Percentiles rank a stretch among this genome's conserved stretches.
These are phyloP conservation scores for Archegozetes longisetosus DNA, from an alignment of 1,140 invertebrate species.

Conservation along the genomic window DNA sequence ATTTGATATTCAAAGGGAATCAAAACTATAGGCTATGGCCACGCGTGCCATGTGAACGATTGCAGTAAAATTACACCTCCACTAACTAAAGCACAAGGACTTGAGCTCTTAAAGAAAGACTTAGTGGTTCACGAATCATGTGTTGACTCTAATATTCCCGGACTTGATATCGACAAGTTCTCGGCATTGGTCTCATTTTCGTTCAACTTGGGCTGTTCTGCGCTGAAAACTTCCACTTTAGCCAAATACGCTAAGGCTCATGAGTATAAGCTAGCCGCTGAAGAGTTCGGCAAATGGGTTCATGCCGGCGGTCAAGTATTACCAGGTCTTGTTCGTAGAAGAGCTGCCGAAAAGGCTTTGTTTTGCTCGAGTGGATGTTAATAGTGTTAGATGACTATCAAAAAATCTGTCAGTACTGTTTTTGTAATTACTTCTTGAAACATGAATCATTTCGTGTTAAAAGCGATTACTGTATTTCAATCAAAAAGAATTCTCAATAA, in stretches of 20 bases:
- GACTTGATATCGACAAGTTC: not conserved
- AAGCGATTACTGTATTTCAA: too few relatives aligned
- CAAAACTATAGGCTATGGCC: not conserved
- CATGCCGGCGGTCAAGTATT: conserved; percentile 3
- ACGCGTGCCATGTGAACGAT: not conserved
- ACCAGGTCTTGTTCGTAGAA: not conserved
- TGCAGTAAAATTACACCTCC: not conserved
- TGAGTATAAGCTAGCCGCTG: not conserved
- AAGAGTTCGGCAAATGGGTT: conserved; percentile 1
- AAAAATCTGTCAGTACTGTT: not conserved
- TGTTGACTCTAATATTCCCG: not conserved
- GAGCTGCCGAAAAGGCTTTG: conserved; percentile 3
- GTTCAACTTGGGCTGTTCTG: not conserved
- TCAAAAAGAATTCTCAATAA: too few relatives aligned
- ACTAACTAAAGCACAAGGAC: not conserved
- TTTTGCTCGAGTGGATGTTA: not conserved
- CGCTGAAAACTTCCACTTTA: not conserved
- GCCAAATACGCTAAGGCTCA: not conserved
- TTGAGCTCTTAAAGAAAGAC: not conserved
- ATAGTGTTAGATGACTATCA: not conserved
- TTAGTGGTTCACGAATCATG: not conserved
- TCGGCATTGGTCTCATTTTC: conserved; percentile 2
- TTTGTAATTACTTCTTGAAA: too few relatives aligned
- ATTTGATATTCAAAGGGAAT: not conserved
- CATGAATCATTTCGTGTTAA: too few relatives aligned